Evolutionary conservation across 2,113 vertebrate species (phyloP).

Genomic region (Gobio gobio): DNA sequence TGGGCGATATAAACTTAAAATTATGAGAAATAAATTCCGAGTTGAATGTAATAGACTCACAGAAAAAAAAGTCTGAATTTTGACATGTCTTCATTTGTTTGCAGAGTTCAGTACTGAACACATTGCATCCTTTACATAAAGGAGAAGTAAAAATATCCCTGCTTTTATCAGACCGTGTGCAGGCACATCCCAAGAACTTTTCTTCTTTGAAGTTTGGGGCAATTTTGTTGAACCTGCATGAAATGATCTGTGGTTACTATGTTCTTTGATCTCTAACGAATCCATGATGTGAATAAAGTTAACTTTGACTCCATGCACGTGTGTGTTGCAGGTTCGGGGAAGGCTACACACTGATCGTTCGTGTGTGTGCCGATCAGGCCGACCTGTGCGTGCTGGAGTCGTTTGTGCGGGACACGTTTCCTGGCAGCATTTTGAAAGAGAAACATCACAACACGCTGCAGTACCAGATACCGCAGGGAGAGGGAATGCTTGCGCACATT

Average conservation of each 20-base stretch:
- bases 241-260: neutral
- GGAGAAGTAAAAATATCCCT: too few species aligned
- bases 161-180: neutral
- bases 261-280: neutral
- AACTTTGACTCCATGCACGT: neutral
- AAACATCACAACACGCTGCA: conserved; percentile 95
- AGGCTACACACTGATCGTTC: conserved; percentile 91
- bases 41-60: too few species aligned
- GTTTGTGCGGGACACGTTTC: conserved; percentile 86
- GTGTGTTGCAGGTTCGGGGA: conserved; percentile 88
- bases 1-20: too few species aligned
- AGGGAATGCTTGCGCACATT: conserved; percentile 88
- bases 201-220: conserved; percentile 12
- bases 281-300: neutral
- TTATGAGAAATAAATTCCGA: too few species aligned
- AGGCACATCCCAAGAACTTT: neutral
- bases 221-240: neutral
- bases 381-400: conserved; percentile 85
- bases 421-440: conserved; percentile 90
- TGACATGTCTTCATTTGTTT: neutral
- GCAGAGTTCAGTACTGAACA: neutral
- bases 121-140: neutral
- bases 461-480: conserved; percentile 86
- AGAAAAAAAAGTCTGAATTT: neutral
- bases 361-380: conserved; percentile 83